Percentiles rank a stretch among this genome's conserved stretches.
Evolutionary conservation across 2,113 vertebrate species (phyloP).

Genomic region (Nesogale talazaci): DNA sequence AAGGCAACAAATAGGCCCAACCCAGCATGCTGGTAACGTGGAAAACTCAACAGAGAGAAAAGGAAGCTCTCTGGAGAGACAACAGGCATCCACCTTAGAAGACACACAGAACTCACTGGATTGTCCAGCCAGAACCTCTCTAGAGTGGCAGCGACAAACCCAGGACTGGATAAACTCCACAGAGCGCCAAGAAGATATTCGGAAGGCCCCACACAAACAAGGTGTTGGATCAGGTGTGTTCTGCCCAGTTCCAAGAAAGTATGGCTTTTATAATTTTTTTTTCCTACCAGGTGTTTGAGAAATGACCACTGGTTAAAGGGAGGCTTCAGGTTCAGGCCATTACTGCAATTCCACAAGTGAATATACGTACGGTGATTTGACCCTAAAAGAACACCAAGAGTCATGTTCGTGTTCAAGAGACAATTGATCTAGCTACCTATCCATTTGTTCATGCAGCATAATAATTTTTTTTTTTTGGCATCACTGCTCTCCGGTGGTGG

Average conservation of each 20-base stretch:
- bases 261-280: conserved; percentile 60
- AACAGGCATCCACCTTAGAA: conserved; percentile 90
- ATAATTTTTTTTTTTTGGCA: too few species aligned
- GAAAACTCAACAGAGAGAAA: conserved; percentile 91
- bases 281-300: conserved; percentile 60
- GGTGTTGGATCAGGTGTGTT: conserved; percentile 91
- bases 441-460: neutral
- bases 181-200: conserved; percentile 92
- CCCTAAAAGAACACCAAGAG: neutral
- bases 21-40: conserved; percentile 86
- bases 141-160: conserved; percentile 95
- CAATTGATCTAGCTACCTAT: neutral
- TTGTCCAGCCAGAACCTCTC: conserved; percentile 91
- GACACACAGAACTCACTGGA: conserved; percentile 94
- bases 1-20: conserved; percentile 90
- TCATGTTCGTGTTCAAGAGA: neutral
- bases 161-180: conserved; percentile 95
- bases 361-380: neutral
- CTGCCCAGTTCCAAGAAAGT: conserved; percentile 76
- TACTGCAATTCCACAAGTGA: neutral
- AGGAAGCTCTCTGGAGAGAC: conserved; percentile 96
- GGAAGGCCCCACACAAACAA: conserved; percentile 93
- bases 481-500: too few species aligned
- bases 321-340: neutral
- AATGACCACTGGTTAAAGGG: conserved; percentile 15